Conservation (phyloP, 2,888 invertebrate species). For the Oligia strigilis region DNA sequence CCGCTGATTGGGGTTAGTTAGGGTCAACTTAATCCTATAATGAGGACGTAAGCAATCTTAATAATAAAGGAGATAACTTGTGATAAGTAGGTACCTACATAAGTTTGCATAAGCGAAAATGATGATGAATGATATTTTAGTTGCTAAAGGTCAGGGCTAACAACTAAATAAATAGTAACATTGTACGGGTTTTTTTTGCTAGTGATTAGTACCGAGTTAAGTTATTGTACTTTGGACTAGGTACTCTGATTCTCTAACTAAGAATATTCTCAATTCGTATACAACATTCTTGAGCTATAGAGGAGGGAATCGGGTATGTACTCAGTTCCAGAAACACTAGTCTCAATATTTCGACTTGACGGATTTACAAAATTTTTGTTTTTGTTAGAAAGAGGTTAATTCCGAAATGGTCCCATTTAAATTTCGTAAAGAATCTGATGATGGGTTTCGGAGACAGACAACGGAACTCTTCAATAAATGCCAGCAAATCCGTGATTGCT, state of each 20-base stretch:
- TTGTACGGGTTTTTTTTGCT: not conserved
- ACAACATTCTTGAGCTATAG: not conserved
- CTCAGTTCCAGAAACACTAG: not conserved
- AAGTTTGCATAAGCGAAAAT: not conserved
- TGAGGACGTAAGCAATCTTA: not conserved
- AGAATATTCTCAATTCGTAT: not conserved
- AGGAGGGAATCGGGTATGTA: not conserved
- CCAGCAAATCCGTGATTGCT: no score
- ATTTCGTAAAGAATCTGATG: no score
- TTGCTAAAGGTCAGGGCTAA: constrained; percentile 24
- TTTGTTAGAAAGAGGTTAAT: no score
- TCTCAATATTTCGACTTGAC: no score
- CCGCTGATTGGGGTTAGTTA: not conserved
- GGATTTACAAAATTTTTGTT: no score
- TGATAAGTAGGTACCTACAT: not conserved
- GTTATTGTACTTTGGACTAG: not conserved
- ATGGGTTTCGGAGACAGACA: no score
- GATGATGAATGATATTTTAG: not conserved
- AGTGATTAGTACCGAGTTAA: not conserved
- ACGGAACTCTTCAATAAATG: no score
- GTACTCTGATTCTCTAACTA: not conserved
- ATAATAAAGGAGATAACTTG: not conserved
- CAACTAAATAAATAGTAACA: not conserved
- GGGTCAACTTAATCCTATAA: not conserved
- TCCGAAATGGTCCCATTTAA: no score